A percentile compares a stretch with the other conserved stretches of the same genome.
Conservation (phyloP, 2,113 vertebrate genomes). For the Vidua chalybeata region DNA sequence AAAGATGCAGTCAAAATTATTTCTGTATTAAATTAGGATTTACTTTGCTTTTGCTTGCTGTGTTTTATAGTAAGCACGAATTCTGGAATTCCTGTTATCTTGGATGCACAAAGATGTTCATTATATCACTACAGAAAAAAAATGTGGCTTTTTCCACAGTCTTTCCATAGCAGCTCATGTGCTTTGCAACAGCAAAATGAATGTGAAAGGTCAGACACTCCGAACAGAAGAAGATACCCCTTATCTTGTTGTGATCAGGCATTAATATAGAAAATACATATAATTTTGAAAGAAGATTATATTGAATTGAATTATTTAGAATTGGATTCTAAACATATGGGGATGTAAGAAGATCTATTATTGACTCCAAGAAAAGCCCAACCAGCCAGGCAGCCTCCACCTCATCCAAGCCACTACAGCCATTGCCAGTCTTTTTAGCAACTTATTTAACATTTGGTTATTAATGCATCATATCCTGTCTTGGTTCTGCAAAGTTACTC, state of each 20-base stretch:
- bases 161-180: not conserved
- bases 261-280: not conserved
- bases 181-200: not conserved
- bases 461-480: not conserved
- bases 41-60: not conserved
- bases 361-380: not conserved
- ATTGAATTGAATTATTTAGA: not conserved
- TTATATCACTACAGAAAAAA: not conserved
- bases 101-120: not conserved
- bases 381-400: not conserved
- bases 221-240: not conserved
- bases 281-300: not conserved
- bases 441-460: not conserved
- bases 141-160: not conserved
- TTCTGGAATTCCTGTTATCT: not conserved
- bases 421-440: not conserved
- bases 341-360: accelerated
- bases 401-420: not conserved
- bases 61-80: not conserved
- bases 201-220: not conserved
- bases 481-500: not conserved
- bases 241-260: not conserved
- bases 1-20: not conserved
- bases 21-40: not conserved
- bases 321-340: not conserved